Evolutionary conservation across 2,888 invertebrate species (phyloP).

Genomic region (Melinaea menophilus): DNA sequence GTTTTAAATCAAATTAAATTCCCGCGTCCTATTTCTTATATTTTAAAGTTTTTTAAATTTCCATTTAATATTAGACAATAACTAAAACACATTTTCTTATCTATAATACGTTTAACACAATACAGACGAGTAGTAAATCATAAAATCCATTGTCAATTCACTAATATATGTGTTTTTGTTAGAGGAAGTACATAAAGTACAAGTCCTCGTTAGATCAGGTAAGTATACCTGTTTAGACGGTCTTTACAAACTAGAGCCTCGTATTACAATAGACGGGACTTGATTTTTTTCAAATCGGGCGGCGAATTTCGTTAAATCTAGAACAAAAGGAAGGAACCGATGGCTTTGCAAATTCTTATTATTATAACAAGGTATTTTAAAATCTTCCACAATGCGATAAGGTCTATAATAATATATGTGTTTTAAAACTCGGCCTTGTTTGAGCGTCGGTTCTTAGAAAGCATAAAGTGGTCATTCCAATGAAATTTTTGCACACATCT

Average conservation of each 20-base stretch:
- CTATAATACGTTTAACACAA: no score
- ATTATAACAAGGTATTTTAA: constrained; percentile 17
- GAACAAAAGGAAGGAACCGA: constrained; percentile 60
- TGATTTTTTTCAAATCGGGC: constrained; percentile 28
- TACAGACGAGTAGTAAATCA: not conserved
- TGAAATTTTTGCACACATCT: constrained; percentile 51
- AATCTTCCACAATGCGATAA: constrained; percentile 16
- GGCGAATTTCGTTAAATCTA: constrained; percentile 55
- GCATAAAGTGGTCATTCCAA: constrained; percentile 41
- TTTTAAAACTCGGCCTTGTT: constrained; percentile 23
- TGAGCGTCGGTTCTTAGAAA: constrained; percentile 28
- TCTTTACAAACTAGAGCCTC: not conserved
- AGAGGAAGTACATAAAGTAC: not conserved
- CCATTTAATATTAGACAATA: no score
- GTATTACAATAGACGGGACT: constrained; percentile 20
- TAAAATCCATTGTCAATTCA: not conserved
- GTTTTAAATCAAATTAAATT: no score
- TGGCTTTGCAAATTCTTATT: constrained; percentile 34
- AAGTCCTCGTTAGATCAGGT: constrained; percentile 1
- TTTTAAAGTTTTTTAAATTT: no score
- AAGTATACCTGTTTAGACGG: constrained; percentile 3
- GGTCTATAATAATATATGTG: not conserved
- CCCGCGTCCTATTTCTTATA: no score
- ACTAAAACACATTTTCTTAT: no score
- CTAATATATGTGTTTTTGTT: not conserved